Base-by-base conservation (phyloP, 1,140 invertebrate genomes). In the Nephila pilipes region DNA sequence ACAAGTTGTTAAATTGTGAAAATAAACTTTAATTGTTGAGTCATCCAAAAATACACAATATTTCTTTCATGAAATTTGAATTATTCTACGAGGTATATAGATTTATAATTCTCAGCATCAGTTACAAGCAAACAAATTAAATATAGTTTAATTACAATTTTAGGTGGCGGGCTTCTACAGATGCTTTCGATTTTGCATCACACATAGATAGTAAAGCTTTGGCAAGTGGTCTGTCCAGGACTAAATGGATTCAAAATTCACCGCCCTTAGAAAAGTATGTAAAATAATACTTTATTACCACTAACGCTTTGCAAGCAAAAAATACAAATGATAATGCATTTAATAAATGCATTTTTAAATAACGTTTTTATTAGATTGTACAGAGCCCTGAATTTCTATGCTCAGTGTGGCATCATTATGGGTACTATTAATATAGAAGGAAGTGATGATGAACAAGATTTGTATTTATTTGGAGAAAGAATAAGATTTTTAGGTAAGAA, bases 391-490 rank as follows among this genome's bases (percentile, higher is more conserved):
- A n/a, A 92, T 75, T 85, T 65, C n/a, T 92, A 92, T 75, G 81
- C 22, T 25, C 90, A 92, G 32, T 14, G 81, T 65, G 90, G 90
- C 22, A 20, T 69, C 12, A 85, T 92, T 55, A 14, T 54, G 1
- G 90, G 90, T 16, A 92, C 60, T 6, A 25, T 92, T 2, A 60
- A 57, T 20, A 36, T 92, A 10, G 90, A 92, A 75, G 54, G 69
- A 6, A 10, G 63, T 38, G 32, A 63, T 0, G 81, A 81, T 25
- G 79, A 92, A 10, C 0, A 14, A 12, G 25, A 75, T 22, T 1
- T 92, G 2, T 92, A 92, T 65, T 69, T 92, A 25, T 92, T 92
- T 85, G 90, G 90, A 32, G 79, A 85, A 54, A 36, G 63, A 29
- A 32, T 93, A 14, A 55, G 91, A 58, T 93, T 32, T 60, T 46